Evolutionary conservation across 2,797 vertebrate species (phyloP).

Genomic region (Spinibarbus caldwelli): DNA sequence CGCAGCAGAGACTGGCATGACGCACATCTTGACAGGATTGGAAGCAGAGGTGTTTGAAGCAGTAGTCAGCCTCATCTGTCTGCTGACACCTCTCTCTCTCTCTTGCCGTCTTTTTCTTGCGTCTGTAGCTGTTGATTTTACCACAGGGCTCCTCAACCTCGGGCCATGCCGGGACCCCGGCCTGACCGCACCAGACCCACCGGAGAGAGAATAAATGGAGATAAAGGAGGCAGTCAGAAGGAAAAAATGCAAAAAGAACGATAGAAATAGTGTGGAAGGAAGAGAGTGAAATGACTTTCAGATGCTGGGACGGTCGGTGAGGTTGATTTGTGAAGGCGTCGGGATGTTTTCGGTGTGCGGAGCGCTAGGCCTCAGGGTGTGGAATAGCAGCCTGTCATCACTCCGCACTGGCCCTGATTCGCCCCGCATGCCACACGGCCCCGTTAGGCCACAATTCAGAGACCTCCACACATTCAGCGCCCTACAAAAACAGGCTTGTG

Average conservation of each 20-base stretch:
- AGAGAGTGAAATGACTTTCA: conserved; percentile 55
- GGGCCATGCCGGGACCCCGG: conserved; percentile 67
- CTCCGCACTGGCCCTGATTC: conserved; percentile 13
- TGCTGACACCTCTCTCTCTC: conserved; percentile 53
- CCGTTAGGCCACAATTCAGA: neutral
- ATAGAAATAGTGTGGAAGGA: neutral
- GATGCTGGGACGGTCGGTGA: conserved; percentile 38
- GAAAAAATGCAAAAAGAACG: conserved; percentile 4
- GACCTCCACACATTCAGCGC: neutral
- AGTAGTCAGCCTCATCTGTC: conserved; percentile 31
- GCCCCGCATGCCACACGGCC: neutral
- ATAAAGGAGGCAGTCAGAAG: conserved; percentile 40
- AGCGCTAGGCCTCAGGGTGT: conserved; percentile 47
- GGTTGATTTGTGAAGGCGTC: conserved; percentile 53
- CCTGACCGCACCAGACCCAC: conserved; percentile 73
- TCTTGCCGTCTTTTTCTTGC: conserved; percentile 60
- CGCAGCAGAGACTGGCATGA: conserved; percentile 69
- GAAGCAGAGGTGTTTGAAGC: conserved; percentile 68
- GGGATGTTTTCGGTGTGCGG: conserved; percentile 20
- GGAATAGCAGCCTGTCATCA: conserved; percentile 56
- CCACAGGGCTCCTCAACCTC: conserved; percentile 69
- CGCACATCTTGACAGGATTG: conserved; percentile 71
- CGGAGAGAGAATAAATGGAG: conserved; percentile 51
- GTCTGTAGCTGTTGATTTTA: conserved; percentile 75
- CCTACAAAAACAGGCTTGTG: neutral